Percentiles rank a stretch among this genome's conserved stretches.
Evolutionary conservation across 2,888 invertebrate species (phyloP).

Genomic region (Spicauda simplicius): DNA sequence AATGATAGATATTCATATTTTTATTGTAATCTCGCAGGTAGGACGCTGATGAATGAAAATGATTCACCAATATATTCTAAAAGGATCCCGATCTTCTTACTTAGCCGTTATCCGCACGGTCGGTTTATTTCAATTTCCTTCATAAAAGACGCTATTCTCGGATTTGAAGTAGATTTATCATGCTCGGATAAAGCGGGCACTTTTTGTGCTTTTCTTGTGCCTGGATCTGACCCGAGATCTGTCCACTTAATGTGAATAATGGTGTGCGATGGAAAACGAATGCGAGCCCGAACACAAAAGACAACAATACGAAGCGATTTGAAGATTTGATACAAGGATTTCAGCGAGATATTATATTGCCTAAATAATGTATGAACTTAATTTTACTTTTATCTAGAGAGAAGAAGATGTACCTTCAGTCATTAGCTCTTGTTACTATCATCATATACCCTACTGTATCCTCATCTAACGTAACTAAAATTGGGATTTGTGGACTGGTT

Average conservation of each 20-base stretch:
- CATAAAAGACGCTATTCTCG: conserved; percentile 85
- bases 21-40: conserved; percentile 27
- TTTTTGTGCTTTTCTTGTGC: conserved; percentile 85
- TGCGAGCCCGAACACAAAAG: conserved; percentile 81
- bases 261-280: conserved; percentile 85
- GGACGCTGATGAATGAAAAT: conserved; percentile 77
- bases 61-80: conserved; percentile 82
- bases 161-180: conserved; percentile 86
- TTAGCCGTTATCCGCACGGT: conserved; percentile 85
- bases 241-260: conserved; percentile 86
- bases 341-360: conserved; percentile 66
- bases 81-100: conserved; percentile 82
- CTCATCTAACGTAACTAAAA: too few relatives aligned
- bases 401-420: not conserved
- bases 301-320: conserved; percentile 82
- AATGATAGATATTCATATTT: conserved; percentile 30
- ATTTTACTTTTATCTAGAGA: not conserved
- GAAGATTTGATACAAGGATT: conserved; percentile 82
- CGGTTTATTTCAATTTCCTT: conserved; percentile 86
- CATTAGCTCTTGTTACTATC: too few relatives aligned
- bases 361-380: conserved; percentile 45
- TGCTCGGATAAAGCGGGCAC: conserved; percentile 85
- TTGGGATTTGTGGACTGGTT: too few relatives aligned
- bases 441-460: too few relatives aligned
- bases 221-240: conserved; percentile 85